Evolutionary conservation across 2,888 invertebrate genomes (phyloP).

Genomic region (Watsonalla cultraria): DNA sequence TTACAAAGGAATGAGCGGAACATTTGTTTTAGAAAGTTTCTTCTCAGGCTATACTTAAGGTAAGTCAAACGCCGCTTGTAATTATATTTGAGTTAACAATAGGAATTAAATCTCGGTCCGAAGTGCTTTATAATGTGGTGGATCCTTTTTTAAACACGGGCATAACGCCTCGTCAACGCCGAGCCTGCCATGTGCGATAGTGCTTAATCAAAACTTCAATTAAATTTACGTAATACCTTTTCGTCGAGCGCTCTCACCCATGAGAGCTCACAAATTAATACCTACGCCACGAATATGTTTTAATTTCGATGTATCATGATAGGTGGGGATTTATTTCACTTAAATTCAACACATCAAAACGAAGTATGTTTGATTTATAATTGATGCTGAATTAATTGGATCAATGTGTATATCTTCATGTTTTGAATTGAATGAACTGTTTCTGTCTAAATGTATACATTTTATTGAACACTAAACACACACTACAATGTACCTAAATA

Average conservation of each 20-base stretch:
- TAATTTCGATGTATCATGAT: conserved; percentile 44
- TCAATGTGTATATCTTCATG: background rate
- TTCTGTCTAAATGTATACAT: no score
- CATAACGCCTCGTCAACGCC: conserved; percentile 22
- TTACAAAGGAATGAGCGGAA: conserved; percentile 36
- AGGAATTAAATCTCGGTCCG: conserved; percentile 5
- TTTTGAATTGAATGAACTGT: no score
- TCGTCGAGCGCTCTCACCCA: conserved; percentile 48
- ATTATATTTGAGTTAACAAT: conserved; percentile 12
- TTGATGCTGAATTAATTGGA: conserved; percentile 1
- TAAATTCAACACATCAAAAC: conserved; percentile 23
- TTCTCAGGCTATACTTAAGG: conserved; percentile 14
- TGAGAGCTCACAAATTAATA: conserved; percentile 59
- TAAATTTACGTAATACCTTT: conserved; percentile 70
- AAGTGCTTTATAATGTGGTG: conserved; percentile 11
- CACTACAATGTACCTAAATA: no score
- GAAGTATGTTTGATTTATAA: conserved; percentile 6
- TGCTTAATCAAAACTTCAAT: conserved; percentile 73
- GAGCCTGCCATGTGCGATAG: conserved; percentile 53
- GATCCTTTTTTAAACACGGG: conserved; percentile 19
- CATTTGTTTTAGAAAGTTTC: conserved; percentile 37
- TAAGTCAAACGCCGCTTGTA: conserved; percentile 18
- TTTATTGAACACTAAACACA: no score
- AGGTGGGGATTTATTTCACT: conserved; percentile 30
- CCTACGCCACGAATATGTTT: conserved; percentile 51